Base-by-base conservation (phyloP, 2,888 invertebrate genomes). In the Branchipolynoe longqiensis region DNA sequence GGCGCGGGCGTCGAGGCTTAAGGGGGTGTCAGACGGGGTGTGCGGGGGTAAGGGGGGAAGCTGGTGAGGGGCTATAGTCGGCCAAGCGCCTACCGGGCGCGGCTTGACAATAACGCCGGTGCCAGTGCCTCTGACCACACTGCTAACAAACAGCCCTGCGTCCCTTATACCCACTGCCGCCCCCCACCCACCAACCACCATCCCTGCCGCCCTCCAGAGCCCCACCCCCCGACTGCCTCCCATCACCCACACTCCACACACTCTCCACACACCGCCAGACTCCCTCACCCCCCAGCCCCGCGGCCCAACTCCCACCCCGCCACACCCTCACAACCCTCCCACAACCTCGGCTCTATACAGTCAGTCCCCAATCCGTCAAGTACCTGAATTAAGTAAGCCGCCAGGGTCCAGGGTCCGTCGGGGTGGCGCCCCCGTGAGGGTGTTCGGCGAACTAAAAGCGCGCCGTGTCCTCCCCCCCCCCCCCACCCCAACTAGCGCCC, bases 91-190 rank as follows among this genome's bases (percentile, higher is more conserved):
- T 12, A 28, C n/a, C n/a, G 3, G 62, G 62, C 12, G 1, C n/a
- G 38, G 69, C 18, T 38, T 69, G 69, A 69, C 69, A 69, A 69
- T 69, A 69, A 36, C 69, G 69, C 69, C 69, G 18, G 38, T 33
- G 36, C 25, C 36, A 1, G 69, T 14, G 69, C 25, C 36, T 69
- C 69, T 69, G 69, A 69, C 33, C 69, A n/a, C 69, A 33, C 36
- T 69, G 69, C 69, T 69, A 69, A 69, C 69, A 69, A 33, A 69
- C 36, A 69, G 69, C 38, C 48, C 18, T 18, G 18, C 18, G 8
- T 18, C 48, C 18, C 48, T 48, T 12, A 8, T 12, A 8, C 48
- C 48, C 48, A 48, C 48, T 18, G 8, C 8, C 18, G 8, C 48
- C 18, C 48, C 48, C 48, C 48, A 18, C 18, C 48, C 48, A 8